Evolutionary conservation across 2,113 vertebrate genomes (phyloP), one percentile per base, ranked within the genome.

Genomic region (Carassius carassius): DNA sequence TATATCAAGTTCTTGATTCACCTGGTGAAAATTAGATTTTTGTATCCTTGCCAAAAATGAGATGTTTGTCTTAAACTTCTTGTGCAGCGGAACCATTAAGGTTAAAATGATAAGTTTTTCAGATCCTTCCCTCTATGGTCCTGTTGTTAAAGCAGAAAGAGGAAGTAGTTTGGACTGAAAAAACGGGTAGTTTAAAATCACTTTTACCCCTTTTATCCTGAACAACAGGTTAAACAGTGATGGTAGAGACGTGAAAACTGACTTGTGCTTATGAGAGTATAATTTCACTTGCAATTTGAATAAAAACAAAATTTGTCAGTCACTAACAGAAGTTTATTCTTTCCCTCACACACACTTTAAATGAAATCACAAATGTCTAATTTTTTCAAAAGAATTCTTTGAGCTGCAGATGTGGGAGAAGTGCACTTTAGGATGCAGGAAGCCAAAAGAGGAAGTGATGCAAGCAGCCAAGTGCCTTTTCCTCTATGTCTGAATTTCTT

Each of bases 171-270:
- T 23, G 56, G 19, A 49, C 65, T 41, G 23, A 54, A 54, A 29
- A 44, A 62, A 78, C n/a, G 23, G 73, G 47, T 63, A 72, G 83
- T 73, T 35, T 5, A 63, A 32, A 83, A 78, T 82, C 63, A 70
- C 78, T 75, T 74, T 58, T 78, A 35, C n/a, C 37, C 78, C 29
- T 74, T 9, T 78, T 37, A 74, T 80, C 81, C 81, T 72, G 77
- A 56, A 81, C 29, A 70, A 84, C 87, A 23, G 65, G 87, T 88
- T 84, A 72, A 49, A 73, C 77, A 4, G 81, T 23, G 56, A 58
- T n/a, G 0, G 9, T 62, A 3, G 21, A 19, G 25, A 13, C 54
- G 44, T 67, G 21, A 17, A 37, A 62, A 23, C 58, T 35, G 25
- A 72, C 19, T 70, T 70, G 49, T 3, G 3, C 35, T 14, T 72